A percentile compares a stretch with the other conserved stretches of the same genome.
Conservation (phyloP, 2,113 vertebrate genomes). For the Tragelaphus imberbis region DNA sequence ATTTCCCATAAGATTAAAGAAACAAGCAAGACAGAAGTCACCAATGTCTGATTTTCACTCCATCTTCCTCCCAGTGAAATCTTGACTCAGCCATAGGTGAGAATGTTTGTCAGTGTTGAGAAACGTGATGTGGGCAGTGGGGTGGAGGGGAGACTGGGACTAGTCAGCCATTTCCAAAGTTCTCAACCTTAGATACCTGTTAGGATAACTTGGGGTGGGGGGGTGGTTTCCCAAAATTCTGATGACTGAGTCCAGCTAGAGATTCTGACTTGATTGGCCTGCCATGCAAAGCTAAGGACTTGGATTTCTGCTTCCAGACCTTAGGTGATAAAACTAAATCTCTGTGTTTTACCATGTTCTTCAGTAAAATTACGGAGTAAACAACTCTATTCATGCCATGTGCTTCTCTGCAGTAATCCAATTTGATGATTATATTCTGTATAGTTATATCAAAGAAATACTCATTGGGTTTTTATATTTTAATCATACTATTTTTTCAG, state of each 20-base stretch:
- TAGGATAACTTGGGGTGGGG: background rate
- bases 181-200: background rate
- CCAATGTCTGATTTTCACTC: background rate
- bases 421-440: background rate
- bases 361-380: background rate
- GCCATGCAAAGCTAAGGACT: background rate
- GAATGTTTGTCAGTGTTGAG: background rate
- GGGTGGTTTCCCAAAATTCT: background rate
- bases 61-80: background rate
- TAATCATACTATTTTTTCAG: background rate
- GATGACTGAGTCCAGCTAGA: background rate
- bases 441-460: background rate
- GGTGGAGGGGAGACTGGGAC: accelerated
- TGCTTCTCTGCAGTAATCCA: background rate
- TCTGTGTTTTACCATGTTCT: background rate
- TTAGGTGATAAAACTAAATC: background rate
- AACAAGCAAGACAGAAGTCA: background rate
- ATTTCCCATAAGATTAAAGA: background rate
- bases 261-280: background rate
- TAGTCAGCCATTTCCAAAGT: background rate
- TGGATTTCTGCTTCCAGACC: background rate
- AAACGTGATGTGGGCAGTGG: background rate
- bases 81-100: background rate
- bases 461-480: background rate
- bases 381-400: background rate